phyloP scores from a whole-genome alignment of 2,797 vertebrate species.

The Pseudochirops corinnae region DNA sequence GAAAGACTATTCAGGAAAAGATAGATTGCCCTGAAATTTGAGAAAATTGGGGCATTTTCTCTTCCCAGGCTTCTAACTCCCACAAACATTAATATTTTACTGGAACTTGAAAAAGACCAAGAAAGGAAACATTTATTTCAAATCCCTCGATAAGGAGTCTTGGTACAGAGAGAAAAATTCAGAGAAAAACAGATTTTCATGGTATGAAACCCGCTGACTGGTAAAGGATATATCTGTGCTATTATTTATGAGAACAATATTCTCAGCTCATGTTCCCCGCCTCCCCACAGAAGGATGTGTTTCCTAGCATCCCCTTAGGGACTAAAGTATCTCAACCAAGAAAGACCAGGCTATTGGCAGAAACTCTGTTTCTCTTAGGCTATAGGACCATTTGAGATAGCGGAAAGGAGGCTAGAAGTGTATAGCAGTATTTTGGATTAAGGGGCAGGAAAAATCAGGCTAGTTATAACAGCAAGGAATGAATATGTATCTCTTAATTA shows the following conservation, averaged over 20 bases:
- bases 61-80: constrained; percentile 15
- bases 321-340: not conserved
- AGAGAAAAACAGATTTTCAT: not conserved
- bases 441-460: not conserved
- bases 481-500: not conserved
- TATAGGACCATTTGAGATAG: not conserved
- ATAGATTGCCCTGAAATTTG: constrained; percentile 22
- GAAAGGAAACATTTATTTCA: constrained; percentile 50
- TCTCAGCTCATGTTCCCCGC: not conserved
- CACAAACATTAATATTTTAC: constrained; percentile 46
- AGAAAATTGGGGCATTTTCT: constrained; percentile 51
- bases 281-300: not conserved
- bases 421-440: not conserved
- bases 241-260: not conserved
- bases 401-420: not conserved
- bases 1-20: not conserved
- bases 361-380: not conserved
- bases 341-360: not conserved
- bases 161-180: constrained; percentile 39
- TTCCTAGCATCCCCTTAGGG: not conserved
- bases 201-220: not conserved
- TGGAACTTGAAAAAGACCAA: constrained; percentile 57
- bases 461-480: not conserved
- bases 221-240: not conserved
- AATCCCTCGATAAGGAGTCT: constrained; percentile 35